Evolutionary conservation across 2,797 vertebrate species (phyloP).

Genomic region (Acanthurus lineatus): DNA sequence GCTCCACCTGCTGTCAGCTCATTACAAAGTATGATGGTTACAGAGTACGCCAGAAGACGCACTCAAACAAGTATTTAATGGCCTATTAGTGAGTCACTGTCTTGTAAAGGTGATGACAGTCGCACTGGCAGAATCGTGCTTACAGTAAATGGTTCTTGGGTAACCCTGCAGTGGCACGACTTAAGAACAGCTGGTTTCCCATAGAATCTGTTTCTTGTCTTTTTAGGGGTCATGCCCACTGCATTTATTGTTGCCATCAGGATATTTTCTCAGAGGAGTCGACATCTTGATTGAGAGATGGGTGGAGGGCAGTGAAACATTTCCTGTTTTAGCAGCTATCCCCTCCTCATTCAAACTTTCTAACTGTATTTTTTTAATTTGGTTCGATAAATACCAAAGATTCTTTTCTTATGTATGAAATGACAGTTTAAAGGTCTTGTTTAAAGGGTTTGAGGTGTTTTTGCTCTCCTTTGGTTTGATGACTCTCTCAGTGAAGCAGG

Average conservation of each 20-base stretch:
- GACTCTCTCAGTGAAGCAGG: constrained; percentile 28
- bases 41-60: not conserved
- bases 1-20: not conserved
- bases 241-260: constrained; percentile 65
- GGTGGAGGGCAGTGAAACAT: constrained; percentile 72
- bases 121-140: constrained; percentile 53
- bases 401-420: not conserved
- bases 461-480: constrained; percentile 20
- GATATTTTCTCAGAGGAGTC: constrained; percentile 74
- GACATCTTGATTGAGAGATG: constrained; percentile 77
- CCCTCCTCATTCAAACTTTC: constrained; percentile 30
- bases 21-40: not conserved
- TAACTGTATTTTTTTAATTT: not conserved
- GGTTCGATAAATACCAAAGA: constrained; percentile 21
- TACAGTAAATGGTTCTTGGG: constrained; percentile 74
- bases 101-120: constrained; percentile 56
- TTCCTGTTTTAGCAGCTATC: constrained; percentile 69
- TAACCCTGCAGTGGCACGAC: constrained; percentile 19
- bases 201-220: constrained; percentile 47
- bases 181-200: constrained; percentile 64
- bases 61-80: constrained; percentile 24
- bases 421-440: constrained; percentile 7
- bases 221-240: constrained; percentile 66
- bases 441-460: constrained; percentile 12
- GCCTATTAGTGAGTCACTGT: constrained; percentile 54